Percentiles rank a stretch among this genome's conserved stretches.
Conservation (phyloP, 2,888 invertebrate genomes). For the Caenorhabditis angaria region DNA sequence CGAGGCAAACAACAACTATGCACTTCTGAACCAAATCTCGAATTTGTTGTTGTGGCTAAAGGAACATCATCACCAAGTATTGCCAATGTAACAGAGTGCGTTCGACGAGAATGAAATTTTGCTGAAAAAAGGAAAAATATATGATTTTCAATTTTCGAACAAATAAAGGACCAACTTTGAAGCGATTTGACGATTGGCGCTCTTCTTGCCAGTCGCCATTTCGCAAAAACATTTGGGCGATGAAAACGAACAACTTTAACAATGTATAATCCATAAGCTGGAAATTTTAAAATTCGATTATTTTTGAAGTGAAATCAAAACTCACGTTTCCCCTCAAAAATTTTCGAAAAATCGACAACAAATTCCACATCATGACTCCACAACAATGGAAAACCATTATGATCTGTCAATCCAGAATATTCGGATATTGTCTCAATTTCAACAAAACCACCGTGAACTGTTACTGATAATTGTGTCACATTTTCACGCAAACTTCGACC, state of each 20-base stretch:
- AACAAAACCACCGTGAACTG: conserved; percentile 40
- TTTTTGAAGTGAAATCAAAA: neutral
- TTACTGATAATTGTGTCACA: conserved; percentile 24
- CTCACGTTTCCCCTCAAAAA: conserved; percentile 17
- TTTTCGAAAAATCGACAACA: conserved; percentile 31
- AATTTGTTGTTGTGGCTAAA: conserved; percentile 12
- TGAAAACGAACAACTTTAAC: conserved; percentile 41
- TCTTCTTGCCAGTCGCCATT: conserved; percentile 34
- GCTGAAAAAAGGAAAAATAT: conserved; percentile 17
- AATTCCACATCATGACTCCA: conserved; percentile 44
- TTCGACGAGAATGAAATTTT: conserved; percentile 25
- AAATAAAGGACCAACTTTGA: conserved; percentile 19
- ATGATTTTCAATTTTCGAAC: neutral
- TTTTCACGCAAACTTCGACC: conserved; percentile 15
- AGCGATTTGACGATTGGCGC: conserved; percentile 30
- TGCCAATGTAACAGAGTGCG: conserved; percentile 31
- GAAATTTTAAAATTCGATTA: neutral
- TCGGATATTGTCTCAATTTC: conserved; percentile 35
- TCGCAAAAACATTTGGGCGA: conserved; percentile 33
- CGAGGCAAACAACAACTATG: conserved; percentile 32
- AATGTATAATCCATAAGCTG: conserved; percentile 22
- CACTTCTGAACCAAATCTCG: conserved; percentile 17
- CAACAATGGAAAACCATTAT: conserved; percentile 28
- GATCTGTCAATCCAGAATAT: conserved; percentile 39
- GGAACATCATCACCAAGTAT: conserved; percentile 5